These are phyloP conservation scores for Aromia moschata DNA, from an alignment of 2,888 invertebrate species.

Conservation along the genomic window DNA sequence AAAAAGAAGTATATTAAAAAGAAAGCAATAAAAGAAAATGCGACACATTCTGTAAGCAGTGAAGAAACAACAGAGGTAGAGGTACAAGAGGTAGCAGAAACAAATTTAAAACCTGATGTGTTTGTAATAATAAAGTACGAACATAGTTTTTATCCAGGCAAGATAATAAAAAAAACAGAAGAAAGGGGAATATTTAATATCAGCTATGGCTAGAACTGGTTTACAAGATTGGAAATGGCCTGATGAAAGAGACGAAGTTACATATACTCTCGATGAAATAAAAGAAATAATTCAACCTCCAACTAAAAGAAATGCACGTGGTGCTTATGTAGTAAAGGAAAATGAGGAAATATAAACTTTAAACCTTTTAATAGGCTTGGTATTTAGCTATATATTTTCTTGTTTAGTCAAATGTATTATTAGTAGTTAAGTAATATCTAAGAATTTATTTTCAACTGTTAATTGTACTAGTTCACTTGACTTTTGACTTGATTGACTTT, in stretches of 20 bases:
- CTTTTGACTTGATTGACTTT: too few relatives aligned
- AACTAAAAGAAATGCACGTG: too few relatives aligned
- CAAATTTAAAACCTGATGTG: not conserved
- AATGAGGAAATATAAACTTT: too few relatives aligned
- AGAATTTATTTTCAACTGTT: too few relatives aligned
- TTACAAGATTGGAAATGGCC: not conserved
- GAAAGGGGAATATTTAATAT: not conserved
- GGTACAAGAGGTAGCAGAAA: not conserved
- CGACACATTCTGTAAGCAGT: not conserved
- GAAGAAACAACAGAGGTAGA: not conserved
- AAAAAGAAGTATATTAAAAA: not conserved
- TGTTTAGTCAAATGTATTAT: too few relatives aligned
- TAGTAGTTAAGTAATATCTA: too few relatives aligned
- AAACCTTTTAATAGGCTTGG: too few relatives aligned
- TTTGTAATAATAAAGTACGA: not conserved
- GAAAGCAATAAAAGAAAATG: not conserved
- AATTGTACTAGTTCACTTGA: too few relatives aligned
- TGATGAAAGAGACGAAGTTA: not conserved
- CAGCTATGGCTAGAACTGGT: not conserved
- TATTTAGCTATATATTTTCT: too few relatives aligned
- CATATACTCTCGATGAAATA: not conserved
- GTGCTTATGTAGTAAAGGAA: too few relatives aligned
- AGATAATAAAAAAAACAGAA: not conserved
- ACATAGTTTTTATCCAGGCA: not conserved
- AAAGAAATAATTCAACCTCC: not conserved